Percentiles rank a stretch among this genome's conserved stretches.
Evolutionary conservation across 2,113 vertebrate genomes (phyloP).

Genomic region (Eurypyga helias): DNA sequence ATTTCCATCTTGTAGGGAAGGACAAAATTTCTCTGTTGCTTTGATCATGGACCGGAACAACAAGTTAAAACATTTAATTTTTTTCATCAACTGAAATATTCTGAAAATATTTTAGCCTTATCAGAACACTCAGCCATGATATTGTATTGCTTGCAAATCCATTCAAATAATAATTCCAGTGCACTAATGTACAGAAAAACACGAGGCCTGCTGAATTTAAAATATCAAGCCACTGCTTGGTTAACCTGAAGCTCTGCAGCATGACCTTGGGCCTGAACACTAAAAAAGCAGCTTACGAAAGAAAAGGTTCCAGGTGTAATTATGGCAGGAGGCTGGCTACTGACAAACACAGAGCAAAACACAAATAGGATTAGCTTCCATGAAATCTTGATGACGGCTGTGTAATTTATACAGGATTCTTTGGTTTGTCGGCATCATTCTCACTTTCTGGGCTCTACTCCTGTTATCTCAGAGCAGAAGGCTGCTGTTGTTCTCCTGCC

Average conservation of each 20-base stretch:
- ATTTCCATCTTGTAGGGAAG: not conserved
- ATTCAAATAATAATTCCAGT: not conserved
- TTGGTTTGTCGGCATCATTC: not conserved
- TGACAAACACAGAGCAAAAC: not conserved
- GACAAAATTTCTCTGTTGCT: not conserved
- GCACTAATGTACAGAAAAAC: not conserved
- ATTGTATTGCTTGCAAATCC: not conserved
- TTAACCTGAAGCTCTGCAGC: not conserved
- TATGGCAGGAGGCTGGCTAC: not conserved
- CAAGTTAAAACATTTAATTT: not conserved
- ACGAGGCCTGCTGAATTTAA: not conserved
- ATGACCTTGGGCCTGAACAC: not conserved
- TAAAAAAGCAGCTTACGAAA: not conserved
- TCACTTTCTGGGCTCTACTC: not conserved
- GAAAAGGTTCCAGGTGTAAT: not conserved
- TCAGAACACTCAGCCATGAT: not conserved
- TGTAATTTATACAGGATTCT: conserved; percentile 28
- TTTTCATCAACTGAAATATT: not conserved
- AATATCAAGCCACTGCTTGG: not conserved
- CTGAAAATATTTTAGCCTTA: not conserved
- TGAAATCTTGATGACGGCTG: not conserved
- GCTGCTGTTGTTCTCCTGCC: not conserved
- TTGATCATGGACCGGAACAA: not conserved
- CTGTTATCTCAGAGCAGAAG: not conserved
- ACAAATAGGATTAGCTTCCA: conserved; percentile 35